Conservation (phyloP, 1,140 invertebrate genomes). For the Antheraea pernyi region DNA sequence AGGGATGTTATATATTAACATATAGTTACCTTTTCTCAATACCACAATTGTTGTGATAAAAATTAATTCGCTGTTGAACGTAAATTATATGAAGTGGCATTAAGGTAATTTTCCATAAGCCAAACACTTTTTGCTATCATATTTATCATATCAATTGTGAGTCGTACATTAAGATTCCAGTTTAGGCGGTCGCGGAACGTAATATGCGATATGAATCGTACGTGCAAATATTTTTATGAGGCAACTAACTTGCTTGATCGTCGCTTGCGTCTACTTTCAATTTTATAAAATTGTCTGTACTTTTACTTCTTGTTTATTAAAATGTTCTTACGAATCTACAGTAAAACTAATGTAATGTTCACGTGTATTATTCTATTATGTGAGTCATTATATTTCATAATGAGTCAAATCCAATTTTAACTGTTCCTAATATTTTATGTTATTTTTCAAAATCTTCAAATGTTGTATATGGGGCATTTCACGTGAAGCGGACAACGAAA, state of each 20-base stretch:
- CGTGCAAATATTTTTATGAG: slow-evolving; percentile 4
- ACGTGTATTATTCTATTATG: too few species aligned
- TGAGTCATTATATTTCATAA: too few species aligned
- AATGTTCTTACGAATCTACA: not conserved
- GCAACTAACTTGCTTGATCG: not conserved
- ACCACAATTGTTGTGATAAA: not conserved
- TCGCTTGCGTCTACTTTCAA: not conserved
- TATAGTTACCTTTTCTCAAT: not conserved
- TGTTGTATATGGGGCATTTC: too few species aligned
- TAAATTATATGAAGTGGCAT: not conserved
- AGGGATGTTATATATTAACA: too few species aligned
- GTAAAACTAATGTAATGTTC: too few species aligned
- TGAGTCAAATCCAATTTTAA: too few species aligned
- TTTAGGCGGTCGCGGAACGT: not conserved
- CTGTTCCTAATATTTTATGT: too few species aligned
- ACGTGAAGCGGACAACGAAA: too few species aligned
- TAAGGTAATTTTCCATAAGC: slow-evolving; percentile 1
- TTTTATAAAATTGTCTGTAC: not conserved
- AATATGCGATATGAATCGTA: slow-evolving; percentile 1
- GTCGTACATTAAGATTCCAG: not conserved
- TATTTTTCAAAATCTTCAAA: too few species aligned
- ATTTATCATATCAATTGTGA: not conserved
- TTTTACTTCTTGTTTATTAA: not conserved
- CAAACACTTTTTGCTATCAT: not conserved
- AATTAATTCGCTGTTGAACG: not conserved